Conservation (phyloP, 2,797 vertebrate genomes). For the Anas bernieri region DNA sequence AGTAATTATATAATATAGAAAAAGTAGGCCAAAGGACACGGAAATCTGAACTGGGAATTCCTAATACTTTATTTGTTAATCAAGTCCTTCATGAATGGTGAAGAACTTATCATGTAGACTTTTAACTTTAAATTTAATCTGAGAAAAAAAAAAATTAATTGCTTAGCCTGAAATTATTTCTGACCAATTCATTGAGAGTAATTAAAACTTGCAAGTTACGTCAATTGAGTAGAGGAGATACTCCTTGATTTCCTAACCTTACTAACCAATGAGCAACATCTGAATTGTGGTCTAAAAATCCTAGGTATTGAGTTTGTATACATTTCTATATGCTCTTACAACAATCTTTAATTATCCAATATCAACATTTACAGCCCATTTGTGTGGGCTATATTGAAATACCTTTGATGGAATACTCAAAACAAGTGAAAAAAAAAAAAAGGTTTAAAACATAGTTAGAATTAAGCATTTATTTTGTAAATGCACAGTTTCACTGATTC, state of each 20-base stretch:
- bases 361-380: neutral
- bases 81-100: neutral
- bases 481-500: neutral
- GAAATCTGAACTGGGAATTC: neutral
- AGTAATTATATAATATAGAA: neutral
- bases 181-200: neutral
- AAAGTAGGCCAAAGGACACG: fast-evolving
- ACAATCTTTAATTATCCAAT: neutral
- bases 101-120: neutral
- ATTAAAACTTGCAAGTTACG: neutral
- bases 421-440: neutral
- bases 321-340: neutral
- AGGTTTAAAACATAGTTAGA: neutral
- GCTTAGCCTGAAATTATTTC: neutral
- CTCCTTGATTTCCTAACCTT: neutral
- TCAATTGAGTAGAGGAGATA: neutral
- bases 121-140: neutral
- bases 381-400: neutral
- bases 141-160: neutral
- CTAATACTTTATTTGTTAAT: neutral
- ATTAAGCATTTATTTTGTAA: neutral
- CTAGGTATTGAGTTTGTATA: neutral
- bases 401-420: neutral
- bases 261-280: neutral
- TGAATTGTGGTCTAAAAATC: neutral